These are phyloP conservation scores for Carposina sasakii DNA, from an alignment of 1,140 invertebrate species.

Conservation along the genomic window DNA sequence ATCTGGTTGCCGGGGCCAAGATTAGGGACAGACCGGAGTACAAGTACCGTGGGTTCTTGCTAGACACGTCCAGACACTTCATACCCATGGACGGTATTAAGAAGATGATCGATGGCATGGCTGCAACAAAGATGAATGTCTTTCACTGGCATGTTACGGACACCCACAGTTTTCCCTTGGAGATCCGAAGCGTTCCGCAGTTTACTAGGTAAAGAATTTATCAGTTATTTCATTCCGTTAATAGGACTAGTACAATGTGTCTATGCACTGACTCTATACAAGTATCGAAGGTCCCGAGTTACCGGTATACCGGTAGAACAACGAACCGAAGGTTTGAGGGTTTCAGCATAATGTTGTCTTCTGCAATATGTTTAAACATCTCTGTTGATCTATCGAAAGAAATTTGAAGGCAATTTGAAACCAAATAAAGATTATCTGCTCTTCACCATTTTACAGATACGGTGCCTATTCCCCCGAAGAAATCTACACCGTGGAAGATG, in stretches of 20 bases:
- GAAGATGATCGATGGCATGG: constrained; percentile 85
- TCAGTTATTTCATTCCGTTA: no score
- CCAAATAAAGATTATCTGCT: no score
- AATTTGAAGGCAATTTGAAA: no score
- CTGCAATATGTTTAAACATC: no score
- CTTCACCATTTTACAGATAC: constrained; percentile 72
- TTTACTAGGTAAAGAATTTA: constrained; percentile 75
- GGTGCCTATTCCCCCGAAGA: constrained; percentile 80
- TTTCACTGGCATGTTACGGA: constrained; percentile 92
- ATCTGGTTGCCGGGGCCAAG: constrained; percentile 46
- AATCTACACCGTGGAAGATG: constrained; percentile 81
- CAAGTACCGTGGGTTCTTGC: constrained; percentile 77
- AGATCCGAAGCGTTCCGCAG: constrained; percentile 81
- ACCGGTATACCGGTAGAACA: no score
- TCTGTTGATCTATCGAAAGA: no score
- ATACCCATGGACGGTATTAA: constrained; percentile 78
- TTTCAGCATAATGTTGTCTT: no score
- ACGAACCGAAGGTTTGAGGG: no score
- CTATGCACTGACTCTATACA: no score
- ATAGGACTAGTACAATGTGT: no score
- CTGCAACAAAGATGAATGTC: constrained; percentile 86
- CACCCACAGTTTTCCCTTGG: constrained; percentile 88
- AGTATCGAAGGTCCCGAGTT: no score
- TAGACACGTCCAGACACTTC: constrained; percentile 86
- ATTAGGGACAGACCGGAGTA: constrained; percentile 82